Conservation (phyloP, 53 echinoderm and acorn worm genomes). For the Arbacia lixula region DNA sequence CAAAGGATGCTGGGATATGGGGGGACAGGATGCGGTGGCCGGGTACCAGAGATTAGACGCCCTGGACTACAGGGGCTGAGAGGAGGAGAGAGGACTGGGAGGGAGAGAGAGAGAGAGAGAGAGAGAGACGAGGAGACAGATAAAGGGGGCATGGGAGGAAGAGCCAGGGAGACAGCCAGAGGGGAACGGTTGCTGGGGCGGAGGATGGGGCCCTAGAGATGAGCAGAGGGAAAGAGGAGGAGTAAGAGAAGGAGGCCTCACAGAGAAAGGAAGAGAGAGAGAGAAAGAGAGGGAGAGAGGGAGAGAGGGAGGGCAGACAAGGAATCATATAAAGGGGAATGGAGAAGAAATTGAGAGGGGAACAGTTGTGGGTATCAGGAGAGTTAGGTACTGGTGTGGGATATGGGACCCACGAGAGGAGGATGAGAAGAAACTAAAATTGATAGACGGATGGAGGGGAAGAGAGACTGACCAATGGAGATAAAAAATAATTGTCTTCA, state of each 20-base stretch:
- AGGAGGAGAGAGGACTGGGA: background rate
- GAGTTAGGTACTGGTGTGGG: background rate
- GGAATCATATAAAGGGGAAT: background rate
- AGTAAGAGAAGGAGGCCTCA: background rate
- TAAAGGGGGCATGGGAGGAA: background rate
- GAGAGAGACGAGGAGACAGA: background rate
- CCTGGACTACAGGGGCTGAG: constrained; percentile 18
- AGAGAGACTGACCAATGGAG: background rate
- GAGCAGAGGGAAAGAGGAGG: background rate
- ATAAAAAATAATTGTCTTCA: too few species aligned
- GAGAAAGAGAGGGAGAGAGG: background rate
- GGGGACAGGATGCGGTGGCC: constrained; percentile 35
- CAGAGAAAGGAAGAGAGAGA: background rate
- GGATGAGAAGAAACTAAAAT: background rate
- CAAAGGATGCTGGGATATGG: constrained; percentile 52
- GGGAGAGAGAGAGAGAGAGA: constrained; percentile 10
- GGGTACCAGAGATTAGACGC: constrained; percentile 45
- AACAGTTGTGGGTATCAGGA: background rate
- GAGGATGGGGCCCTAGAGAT: background rate
- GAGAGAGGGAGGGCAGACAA: background rate
- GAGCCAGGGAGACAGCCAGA: background rate
- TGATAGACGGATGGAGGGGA: background rate
- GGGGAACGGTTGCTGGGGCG: too few species aligned
- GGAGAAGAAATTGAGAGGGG: background rate
- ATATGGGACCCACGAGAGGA: background rate